A percentile compares a stretch with the other conserved stretches of the same genome.
These are phyloP conservation scores for Tridacna crocea DNA, from an alignment of 2,888 invertebrate species.

Conservation along the genomic window DNA sequence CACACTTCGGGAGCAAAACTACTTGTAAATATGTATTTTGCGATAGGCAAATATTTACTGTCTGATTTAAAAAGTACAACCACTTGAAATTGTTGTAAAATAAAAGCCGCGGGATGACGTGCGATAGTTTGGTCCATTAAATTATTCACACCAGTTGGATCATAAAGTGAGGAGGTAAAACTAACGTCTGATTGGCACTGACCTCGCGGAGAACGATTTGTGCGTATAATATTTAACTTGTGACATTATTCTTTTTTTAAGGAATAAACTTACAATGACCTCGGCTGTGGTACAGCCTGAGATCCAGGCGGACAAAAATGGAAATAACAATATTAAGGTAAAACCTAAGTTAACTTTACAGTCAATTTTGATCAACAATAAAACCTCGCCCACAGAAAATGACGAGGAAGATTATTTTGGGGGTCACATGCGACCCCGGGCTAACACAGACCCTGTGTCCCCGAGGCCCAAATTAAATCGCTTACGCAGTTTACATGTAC, in stretches of 20 bases:
- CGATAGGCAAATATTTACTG: conserved; percentile 6
- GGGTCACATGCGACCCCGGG: conserved; percentile 53
- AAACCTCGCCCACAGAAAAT: background rate
- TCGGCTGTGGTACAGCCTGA: background rate
- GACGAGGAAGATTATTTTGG: conserved; percentile 46
- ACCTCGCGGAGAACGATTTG: too few relatives aligned
- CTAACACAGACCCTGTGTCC: conserved; percentile 57
- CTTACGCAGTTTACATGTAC: conserved; percentile 39
- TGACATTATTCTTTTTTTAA: too few relatives aligned
- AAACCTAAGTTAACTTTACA: conserved; percentile 32
- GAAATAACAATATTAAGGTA: conserved; percentile 9
- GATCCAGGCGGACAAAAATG: background rate
- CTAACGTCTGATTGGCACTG: too few relatives aligned
- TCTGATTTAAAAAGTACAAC: conserved; percentile 11
- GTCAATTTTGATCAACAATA: conserved; percentile 38
- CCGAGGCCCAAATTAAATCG: conserved; percentile 41
- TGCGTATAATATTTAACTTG: too few relatives aligned
- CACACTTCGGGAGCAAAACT: background rate
- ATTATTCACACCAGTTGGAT: background rate
- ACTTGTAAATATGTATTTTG: conserved; percentile 2
- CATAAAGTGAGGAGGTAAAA: too few relatives aligned
- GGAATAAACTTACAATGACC: background rate
- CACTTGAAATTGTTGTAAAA: conserved; percentile 10
- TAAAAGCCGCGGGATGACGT: background rate
- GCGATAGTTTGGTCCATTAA: background rate